These are phyloP conservation scores for Bucorvus abyssinicus DNA, from an alignment of 2,797 vertebrate species.

Conservation along the genomic window DNA sequence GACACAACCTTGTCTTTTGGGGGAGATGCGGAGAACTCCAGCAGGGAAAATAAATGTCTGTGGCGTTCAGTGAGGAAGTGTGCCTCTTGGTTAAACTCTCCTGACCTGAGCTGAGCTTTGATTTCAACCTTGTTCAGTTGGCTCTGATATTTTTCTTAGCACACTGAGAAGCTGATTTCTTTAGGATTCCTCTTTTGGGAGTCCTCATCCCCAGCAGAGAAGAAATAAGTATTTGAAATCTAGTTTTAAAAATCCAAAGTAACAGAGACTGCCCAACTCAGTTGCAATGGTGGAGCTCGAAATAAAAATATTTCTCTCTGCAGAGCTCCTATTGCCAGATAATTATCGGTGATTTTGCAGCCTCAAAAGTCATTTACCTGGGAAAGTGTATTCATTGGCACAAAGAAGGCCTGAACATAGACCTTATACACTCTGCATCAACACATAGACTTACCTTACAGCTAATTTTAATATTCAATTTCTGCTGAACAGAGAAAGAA, in stretches of 20 bases:
- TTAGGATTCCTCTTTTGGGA: background rate
- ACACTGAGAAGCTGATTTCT: background rate
- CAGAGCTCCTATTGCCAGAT: background rate
- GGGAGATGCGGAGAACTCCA: background rate
- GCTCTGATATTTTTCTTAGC: background rate
- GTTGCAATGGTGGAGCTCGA: background rate
- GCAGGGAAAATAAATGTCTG: background rate
- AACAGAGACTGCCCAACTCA: background rate
- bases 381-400: background rate
- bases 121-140: background rate
- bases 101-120: background rate
- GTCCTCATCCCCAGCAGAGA: background rate
- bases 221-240: background rate
- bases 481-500: background rate
- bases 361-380: background rate
- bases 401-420: background rate
- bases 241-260: background rate
- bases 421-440: background rate
- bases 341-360: background rate
- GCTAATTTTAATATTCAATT: constrained; percentile 20
- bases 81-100: background rate
- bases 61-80: background rate
- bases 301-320: background rate
- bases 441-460: background rate
- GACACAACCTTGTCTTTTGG: background rate